A percentile compares a stretch with the other conserved stretches of the same genome.
Evolutionary conservation across 2,113 vertebrate genomes (phyloP).

Genomic region (Orientallactaga bullata): DNA sequence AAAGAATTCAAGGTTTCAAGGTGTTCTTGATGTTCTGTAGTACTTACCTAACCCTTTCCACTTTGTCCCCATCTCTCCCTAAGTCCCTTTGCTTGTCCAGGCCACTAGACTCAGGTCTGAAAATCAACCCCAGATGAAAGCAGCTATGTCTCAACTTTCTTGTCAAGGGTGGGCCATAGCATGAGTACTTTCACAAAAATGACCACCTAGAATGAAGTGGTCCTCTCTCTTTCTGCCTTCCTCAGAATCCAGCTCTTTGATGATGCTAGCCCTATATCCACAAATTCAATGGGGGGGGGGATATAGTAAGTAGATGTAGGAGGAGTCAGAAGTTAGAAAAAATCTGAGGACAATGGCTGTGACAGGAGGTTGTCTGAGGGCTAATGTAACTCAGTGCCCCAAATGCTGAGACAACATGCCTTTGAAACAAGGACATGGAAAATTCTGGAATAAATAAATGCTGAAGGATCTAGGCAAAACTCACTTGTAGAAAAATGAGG

Average conservation of each 20-base stretch:
- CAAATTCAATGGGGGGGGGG: not conserved
- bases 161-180: not conserved
- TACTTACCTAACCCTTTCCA: too few relatives aligned
- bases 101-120: not conserved
- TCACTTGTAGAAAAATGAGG: not conserved
- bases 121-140: constrained; percentile 44
- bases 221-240: not conserved
- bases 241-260: not conserved
- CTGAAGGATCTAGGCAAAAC: not conserved
- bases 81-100: not conserved
- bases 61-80: not conserved
- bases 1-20: too few relatives aligned
- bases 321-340: not conserved
- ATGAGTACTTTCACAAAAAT: not conserved
- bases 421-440: not conserved
- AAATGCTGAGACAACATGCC: not conserved
- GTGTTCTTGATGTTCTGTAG: too few relatives aligned
- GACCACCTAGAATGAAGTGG: too few relatives aligned
- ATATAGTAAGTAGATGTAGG: not conserved
- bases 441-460: not conserved
- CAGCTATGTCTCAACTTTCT: not conserved
- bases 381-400: not conserved
- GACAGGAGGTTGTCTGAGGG: not conserved
- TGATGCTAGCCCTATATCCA: not conserved
- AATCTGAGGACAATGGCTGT: not conserved